Conservation (phyloP, 2,797 vertebrate genomes). For the Brachymystax lenok region DNA sequence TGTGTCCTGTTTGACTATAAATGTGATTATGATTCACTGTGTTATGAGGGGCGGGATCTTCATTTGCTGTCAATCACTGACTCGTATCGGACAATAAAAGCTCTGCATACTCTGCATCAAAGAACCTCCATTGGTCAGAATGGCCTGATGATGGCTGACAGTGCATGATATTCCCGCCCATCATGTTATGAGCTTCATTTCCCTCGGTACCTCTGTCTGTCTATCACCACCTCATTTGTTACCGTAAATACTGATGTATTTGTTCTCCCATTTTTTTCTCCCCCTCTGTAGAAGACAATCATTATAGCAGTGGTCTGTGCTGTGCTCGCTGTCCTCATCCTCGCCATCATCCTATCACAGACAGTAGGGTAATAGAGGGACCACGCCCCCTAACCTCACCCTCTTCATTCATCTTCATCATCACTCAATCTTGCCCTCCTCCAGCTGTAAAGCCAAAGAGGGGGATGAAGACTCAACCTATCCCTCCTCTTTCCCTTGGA, state of each 20-base stretch:
- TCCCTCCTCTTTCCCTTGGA: conserved; percentile 27
- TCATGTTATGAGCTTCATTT: not conserved
- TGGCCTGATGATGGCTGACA: not conserved
- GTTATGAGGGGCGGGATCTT: conserved; percentile 7
- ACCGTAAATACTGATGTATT: conserved; percentile 16
- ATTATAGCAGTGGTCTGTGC: conserved; percentile 62
- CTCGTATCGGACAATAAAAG: not conserved
- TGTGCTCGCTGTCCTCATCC: conserved; percentile 63
- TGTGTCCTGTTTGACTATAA: not conserved
- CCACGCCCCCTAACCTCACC: not conserved
- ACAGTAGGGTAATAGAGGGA: conserved; percentile 50
- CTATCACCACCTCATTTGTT: not conserved
- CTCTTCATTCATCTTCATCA: conserved; percentile 19
- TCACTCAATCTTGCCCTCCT: conserved; percentile 28
- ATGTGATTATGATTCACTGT: conserved; percentile 5
- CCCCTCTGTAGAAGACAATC: conserved; percentile 68
- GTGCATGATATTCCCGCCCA: not conserved
- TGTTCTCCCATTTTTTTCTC: conserved; percentile 25
- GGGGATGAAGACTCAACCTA: conserved; percentile 19
- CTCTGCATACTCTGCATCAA: not conserved
- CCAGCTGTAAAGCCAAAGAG: conserved; percentile 32
- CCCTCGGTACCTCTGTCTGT: not conserved
- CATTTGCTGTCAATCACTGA: not conserved
- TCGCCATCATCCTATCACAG: conserved; percentile 69
- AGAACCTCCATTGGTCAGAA: not conserved